Base-by-base conservation (phyloP, 2,888 invertebrate genomes). In the Ctenicera cuprea region DNA sequence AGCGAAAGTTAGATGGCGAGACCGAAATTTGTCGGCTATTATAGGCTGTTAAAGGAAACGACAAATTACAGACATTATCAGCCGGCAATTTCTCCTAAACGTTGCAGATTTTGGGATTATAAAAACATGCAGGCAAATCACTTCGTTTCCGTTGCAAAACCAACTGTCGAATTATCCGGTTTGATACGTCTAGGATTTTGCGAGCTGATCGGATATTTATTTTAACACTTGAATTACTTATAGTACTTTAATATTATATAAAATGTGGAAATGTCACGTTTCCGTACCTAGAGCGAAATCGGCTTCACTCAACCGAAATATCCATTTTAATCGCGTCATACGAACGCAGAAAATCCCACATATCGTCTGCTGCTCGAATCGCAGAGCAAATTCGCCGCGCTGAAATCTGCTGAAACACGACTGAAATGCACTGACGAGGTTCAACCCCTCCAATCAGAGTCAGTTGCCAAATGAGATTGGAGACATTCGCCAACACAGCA, bases 381-480 rank as follows among this genome's bases (percentile, higher is more conserved):
- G 64, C 64, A 50, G 76, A 62, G 75, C 75, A 72, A 78, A 80
- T 80, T 77, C 76, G 75, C 74, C 67, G 74, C 73, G 69, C 76
- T 72, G 76, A 80, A 80, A 80, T 80, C 77, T 77, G 74, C 78
- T 77, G 78, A 78, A 78, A 79, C 78, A 78, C 79, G 77, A 77
- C 74, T 77, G 78, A 79, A 80, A 80, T 78, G 79, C 76, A 79
- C 76, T 77, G 79, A 78, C 76, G 77, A 79, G 76, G 74, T 76
- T 76, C 74, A 75, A 76, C 80, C 79, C 78, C 79, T 81, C 77
- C 79, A 80, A 81, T 80, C 79, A 79, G 78, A 76, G 75, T 77
- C 79, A 79, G 78, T 80, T 78, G 79, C 80, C 80, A 82, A 82
- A 83, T 81, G 82, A 82, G 81, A 82, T 83, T 82, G 82, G 79